A percentile compares a stretch with the other conserved stretches of the same genome.
Evolutionary conservation across 2,888 invertebrate genomes (phyloP).

Genomic region (Harpalus rufipes): DNA sequence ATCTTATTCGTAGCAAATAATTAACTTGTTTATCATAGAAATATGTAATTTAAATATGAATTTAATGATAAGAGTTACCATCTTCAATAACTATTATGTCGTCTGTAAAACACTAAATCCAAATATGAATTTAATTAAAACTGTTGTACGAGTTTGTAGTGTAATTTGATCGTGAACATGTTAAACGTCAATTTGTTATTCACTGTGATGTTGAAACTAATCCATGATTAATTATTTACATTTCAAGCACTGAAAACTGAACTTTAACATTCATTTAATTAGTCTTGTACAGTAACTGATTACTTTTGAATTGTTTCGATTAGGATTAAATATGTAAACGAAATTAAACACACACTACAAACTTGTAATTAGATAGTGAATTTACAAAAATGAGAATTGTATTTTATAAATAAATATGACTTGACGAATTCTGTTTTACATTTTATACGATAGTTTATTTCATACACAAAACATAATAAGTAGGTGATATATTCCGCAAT

Average conservation of each 20-base stretch:
- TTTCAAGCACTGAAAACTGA: conserved; percentile 26
- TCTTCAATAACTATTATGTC: not conserved
- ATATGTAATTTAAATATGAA: not conserved
- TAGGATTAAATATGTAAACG: not conserved
- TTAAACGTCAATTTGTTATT: conserved; percentile 11
- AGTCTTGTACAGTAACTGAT: not conserved
- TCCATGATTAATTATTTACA: conserved; percentile 4
- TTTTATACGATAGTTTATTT: no score
- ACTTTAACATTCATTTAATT: conserved; percentile 29
- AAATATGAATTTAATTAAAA: conserved; percentile 5
- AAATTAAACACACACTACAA: not conserved
- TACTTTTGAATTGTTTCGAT: conserved; percentile 13
- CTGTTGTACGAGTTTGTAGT: not conserved
- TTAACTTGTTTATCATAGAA: not conserved
- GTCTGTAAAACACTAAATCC: not conserved
- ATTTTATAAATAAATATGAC: no score
- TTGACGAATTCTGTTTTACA: no score
- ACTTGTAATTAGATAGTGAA: not conserved
- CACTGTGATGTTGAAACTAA: conserved; percentile 24
- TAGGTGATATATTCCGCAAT: no score
- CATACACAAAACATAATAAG: no score
- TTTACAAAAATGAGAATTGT: not conserved
- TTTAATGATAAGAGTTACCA: not conserved
- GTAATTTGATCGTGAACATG: conserved; percentile 11
- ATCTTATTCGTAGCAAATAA: no score